Base-by-base conservation (phyloP, 2,888 invertebrate genomes). In the Cenopis cana region DNA sequence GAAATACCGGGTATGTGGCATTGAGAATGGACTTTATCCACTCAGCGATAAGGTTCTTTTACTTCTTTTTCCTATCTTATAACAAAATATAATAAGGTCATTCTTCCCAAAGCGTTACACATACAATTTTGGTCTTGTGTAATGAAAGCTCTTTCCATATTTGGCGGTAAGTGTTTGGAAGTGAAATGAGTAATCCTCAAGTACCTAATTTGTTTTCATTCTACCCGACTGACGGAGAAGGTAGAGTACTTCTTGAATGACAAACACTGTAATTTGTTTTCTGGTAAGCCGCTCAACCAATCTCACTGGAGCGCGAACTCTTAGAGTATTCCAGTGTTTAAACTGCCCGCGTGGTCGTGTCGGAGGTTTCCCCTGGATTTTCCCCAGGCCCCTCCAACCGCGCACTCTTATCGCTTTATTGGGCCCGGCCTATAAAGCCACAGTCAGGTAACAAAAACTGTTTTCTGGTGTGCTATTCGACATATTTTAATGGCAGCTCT, bases 141-240 rank as follows among this genome's bases (percentile, higher is more conserved):
- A 29, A 55, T 24, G 55, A 55, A 55, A 55, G 29, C 55, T 55
- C 54, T 29, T 29, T 29, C 55, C 55, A 55, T 55, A 29, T 55
- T 29, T 55, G 29, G 55, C 29, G 55, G 29, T 24, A 54, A 54
- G 24, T 55, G 55, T 55, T 29, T 55, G 29, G 29, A 55, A 24
- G 55, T 55, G 55, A 55, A 29, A 55, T 55, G 55, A 29, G 55
- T 55, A 55, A 55, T 29, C 55, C 29, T 55, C n/a, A 6, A 55
- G 55, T 55, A 33, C 33, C 33, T 33, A 29, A 14, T 55, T 55
- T 55, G 54, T 54, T 55, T 55, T 14, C 54, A 8, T 29, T 55
- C 29, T n/a, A 55, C 29, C 14, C 29, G n/a, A 55, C 1, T 46
- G n/a, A 46, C 46, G 46, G 6, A 2, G 46, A 46, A 41, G 14